Conservation (phyloP, 2,113 vertebrate genomes). For the Petromus typicus region DNA sequence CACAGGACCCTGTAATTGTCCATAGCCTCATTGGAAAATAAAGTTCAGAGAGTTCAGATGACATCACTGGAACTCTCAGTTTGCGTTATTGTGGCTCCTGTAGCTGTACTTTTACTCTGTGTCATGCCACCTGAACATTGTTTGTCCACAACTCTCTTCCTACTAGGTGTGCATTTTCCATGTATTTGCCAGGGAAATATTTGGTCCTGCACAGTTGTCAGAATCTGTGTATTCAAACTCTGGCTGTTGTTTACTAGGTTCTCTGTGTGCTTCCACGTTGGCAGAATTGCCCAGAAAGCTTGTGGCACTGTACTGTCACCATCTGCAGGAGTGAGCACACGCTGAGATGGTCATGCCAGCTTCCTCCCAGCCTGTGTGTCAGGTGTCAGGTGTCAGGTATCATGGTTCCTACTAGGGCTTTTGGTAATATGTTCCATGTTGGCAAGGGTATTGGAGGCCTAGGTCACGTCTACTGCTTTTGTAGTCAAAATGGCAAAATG, state of each 20-base stretch:
- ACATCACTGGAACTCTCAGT: not conserved
- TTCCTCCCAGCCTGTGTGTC: not conserved
- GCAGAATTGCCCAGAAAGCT: not conserved
- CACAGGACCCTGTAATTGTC: not conserved
- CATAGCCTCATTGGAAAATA: not conserved
- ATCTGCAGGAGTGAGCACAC: not conserved
- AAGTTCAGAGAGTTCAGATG: not conserved
- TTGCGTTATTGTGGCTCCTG: not conserved
- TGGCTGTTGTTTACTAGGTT: not conserved
- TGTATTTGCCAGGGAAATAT: not conserved
- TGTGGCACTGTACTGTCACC: fast-evolving
- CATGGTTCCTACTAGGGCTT: not conserved
- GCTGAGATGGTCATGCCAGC: not conserved
- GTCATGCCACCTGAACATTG: not conserved
- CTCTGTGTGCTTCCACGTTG: not conserved
- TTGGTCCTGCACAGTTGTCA: not conserved
- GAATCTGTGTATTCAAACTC: not conserved
- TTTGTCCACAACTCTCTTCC: not conserved
- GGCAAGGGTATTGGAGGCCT: not conserved
- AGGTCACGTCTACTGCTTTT: not conserved
- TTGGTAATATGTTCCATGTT: not conserved
- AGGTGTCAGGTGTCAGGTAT: not conserved
- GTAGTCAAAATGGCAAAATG: not conserved
- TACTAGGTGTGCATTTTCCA: not conserved
- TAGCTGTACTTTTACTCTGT: not conserved